phyloP scores from a whole-genome alignment of 2,113 vertebrate species.

The Sarotherodon lohbergeri region DNA sequence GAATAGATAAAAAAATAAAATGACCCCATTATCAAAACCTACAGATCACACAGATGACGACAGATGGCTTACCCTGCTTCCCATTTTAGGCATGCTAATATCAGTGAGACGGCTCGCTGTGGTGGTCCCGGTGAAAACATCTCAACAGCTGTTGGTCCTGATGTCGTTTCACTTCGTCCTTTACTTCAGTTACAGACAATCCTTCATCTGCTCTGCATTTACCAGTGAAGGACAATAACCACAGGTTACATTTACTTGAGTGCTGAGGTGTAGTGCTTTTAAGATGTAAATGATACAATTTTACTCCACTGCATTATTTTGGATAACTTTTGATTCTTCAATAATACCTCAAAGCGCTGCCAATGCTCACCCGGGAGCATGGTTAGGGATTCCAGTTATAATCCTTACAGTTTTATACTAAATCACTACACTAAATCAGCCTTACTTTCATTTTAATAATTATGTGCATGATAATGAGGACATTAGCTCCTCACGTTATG shows the following conservation, averaged over 20 bases:
- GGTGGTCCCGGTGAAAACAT: not conserved
- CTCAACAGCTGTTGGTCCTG: not conserved
- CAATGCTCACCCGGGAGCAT: not conserved
- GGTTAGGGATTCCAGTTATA: not conserved
- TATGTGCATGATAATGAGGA: not conserved
- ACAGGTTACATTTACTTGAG: not conserved
- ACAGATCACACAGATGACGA: not conserved
- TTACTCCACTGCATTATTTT: not conserved
- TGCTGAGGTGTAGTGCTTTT: not conserved
- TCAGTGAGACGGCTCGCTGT: not conserved
- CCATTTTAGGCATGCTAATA: not conserved
- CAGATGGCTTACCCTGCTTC: not conserved
- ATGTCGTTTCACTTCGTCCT: not conserved
- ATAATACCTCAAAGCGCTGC: not conserved
- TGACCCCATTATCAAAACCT: not conserved
- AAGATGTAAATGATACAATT: not conserved
- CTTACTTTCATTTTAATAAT: not conserved
- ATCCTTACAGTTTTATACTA: not conserved
- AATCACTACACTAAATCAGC: not conserved
- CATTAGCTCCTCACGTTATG: not conserved
- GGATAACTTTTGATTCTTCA: not conserved
- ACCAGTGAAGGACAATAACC: not conserved
- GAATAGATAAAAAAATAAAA: not conserved
- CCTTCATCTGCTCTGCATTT: not conserved
- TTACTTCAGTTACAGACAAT: not conserved